These are phyloP conservation scores for Peromyscus polionotus DNA, from an alignment of 2,113 vertebrate species.

Conservation along the genomic window DNA sequence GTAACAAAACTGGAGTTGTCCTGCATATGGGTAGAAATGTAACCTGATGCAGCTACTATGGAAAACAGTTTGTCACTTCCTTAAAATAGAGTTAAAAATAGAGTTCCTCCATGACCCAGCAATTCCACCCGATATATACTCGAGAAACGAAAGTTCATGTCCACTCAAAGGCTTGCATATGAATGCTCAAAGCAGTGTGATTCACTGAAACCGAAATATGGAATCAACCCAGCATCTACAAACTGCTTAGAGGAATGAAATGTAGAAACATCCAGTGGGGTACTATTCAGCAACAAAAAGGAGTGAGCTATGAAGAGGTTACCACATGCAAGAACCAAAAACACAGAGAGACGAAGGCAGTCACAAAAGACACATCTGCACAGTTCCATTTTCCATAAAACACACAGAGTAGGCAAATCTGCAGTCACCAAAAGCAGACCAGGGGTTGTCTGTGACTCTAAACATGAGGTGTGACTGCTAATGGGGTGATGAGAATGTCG, in stretches of 20 bases:
- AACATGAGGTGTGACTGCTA: background rate
- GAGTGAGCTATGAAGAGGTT: background rate
- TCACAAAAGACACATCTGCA: background rate
- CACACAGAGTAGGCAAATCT: background rate
- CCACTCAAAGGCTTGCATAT: background rate
- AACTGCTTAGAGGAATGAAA: background rate
- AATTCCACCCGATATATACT: background rate
- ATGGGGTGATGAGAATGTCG: background rate
- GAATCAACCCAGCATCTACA: background rate
- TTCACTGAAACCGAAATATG: background rate
- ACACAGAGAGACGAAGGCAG: background rate
- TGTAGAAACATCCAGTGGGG: background rate
- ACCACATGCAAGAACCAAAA: background rate
- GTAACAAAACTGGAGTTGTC: background rate
- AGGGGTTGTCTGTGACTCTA: background rate
- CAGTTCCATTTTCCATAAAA: background rate
- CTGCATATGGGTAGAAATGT: background rate
- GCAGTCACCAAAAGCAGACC: background rate
- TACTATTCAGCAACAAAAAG: background rate
- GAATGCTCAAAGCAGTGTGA: background rate
- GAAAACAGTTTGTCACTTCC: constrained; percentile 24
- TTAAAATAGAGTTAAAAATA: constrained; percentile 33
- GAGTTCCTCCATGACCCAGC: background rate
- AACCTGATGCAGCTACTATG: background rate
- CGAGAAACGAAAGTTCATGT: constrained; percentile 27